phyloP scores from a whole-genome alignment of 2,888 invertebrate genomes.

The Digitonthophagus gazella region DNA sequence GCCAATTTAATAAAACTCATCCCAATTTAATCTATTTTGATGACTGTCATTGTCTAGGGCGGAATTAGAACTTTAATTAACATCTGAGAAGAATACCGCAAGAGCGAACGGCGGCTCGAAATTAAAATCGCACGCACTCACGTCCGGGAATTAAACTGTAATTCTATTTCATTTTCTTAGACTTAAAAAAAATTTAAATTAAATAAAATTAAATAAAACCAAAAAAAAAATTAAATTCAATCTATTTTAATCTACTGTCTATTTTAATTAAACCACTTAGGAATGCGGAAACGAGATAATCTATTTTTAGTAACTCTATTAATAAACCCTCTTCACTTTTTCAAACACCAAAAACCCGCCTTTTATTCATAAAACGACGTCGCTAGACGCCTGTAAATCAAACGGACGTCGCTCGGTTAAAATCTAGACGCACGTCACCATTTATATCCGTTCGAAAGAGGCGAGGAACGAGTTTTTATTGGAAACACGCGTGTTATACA shows the following conservation, averaged over 20 bases:
- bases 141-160: not conserved
- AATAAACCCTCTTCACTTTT: not conserved
- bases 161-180: not conserved
- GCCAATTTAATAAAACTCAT: constrained; percentile 51
- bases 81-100: constrained; percentile 39
- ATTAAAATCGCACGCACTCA: not conserved
- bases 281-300: not conserved
- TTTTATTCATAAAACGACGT: not conserved
- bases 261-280: too few species aligned
- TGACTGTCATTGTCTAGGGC: constrained; percentile 51
- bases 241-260: too few species aligned
- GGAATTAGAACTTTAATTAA: constrained; percentile 52
- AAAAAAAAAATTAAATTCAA: too few species aligned
- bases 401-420: not conserved
- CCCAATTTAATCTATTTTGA: constrained; percentile 52
- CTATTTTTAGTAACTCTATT: not conserved
- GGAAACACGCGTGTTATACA: not conserved
- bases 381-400: not conserved
- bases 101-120: constrained; percentile 16
- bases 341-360: not conserved
- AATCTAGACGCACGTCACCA: not conserved
- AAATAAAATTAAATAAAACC: not conserved
- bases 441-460: not conserved
- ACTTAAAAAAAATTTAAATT: not conserved
- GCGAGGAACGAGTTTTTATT: not conserved